A percentile compares a stretch with the other conserved stretches of the same genome.
These are phyloP conservation scores for Diorhabda carinulata DNA, from an alignment of 1,140 invertebrate species.

Conservation along the genomic window DNA sequence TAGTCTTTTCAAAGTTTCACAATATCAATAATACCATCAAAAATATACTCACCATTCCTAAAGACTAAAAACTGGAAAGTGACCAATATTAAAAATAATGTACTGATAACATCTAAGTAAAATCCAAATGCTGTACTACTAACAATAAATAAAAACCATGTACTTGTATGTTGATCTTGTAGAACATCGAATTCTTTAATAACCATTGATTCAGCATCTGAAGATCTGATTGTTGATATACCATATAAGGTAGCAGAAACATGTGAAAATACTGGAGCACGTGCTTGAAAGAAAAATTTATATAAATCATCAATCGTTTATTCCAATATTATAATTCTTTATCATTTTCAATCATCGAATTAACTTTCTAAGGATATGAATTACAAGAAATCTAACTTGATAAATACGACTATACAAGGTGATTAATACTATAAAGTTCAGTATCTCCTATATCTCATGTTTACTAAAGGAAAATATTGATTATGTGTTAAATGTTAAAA, in stretches of 20 bases:
- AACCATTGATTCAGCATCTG: slow-evolving; percentile 58
- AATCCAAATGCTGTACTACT: slow-evolving; percentile 79
- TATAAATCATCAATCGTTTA: not conserved
- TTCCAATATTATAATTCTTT: too few relatives aligned
- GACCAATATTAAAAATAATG: slow-evolving; percentile 65
- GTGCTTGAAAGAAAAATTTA: slow-evolving; percentile 21
- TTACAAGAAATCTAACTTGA: too few relatives aligned
- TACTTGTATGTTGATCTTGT: slow-evolving; percentile 67
- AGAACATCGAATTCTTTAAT: slow-evolving; percentile 61
- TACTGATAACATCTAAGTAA: slow-evolving; percentile 67
- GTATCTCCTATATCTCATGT: too few relatives aligned
- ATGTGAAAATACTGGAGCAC: slow-evolving; percentile 74
- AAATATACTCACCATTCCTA: slow-evolving; percentile 26
- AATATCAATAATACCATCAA: not conserved
- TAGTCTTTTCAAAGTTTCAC: too few relatives aligned
- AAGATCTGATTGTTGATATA: slow-evolving; percentile 69
- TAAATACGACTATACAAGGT: too few relatives aligned
- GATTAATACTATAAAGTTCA: too few relatives aligned
- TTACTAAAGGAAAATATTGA: too few relatives aligned
- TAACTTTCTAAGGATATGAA: too few relatives aligned
- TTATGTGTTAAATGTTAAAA: too few relatives aligned
- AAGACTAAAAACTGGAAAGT: slow-evolving; percentile 58
- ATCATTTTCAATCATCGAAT: too few relatives aligned
- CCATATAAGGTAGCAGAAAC: slow-evolving; percentile 69
- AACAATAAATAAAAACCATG: slow-evolving; percentile 72